Percentiles rank a stretch among this genome's conserved stretches.
phyloP scores from a whole-genome alignment of 2,888 invertebrate genomes.

The Clanis bilineata region DNA sequence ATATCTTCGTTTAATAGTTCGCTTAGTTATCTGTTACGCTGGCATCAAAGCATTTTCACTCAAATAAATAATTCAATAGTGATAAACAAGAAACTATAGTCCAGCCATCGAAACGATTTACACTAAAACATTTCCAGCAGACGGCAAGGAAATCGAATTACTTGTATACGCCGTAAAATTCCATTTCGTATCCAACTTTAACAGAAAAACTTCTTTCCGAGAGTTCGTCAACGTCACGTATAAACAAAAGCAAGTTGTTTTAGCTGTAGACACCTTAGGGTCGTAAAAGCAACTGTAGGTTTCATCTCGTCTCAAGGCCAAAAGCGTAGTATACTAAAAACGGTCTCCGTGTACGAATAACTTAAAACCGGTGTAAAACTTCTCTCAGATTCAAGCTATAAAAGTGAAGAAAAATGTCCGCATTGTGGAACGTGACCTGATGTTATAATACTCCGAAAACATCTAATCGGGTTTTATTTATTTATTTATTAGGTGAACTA shows the following conservation, averaged over 20 bases:
- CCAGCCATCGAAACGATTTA: neutral
- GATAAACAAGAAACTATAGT: neutral
- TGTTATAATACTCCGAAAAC: too few species aligned
- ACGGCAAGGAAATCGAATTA: constrained; percentile 13
- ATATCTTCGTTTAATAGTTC: too few species aligned
- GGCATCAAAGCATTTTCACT: too few species aligned
- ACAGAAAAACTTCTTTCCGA: neutral
- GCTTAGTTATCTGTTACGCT: too few species aligned
- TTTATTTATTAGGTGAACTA: too few species aligned
- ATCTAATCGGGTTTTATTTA: too few species aligned
- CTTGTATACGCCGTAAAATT: constrained; percentile 15
- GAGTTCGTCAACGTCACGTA: neutral
- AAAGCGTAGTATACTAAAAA: constrained; percentile 16
- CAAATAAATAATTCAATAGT: neutral
- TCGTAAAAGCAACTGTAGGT: neutral
- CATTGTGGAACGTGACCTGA: neutral
- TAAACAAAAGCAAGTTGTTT: neutral
- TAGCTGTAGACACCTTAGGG: neutral
- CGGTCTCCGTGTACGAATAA: neutral
- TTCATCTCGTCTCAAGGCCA: constrained; percentile 13
- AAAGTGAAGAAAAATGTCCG: neutral
- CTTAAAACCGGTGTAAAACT: constrained; percentile 4
- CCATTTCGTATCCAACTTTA: neutral
- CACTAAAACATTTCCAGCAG: neutral
- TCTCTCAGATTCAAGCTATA: neutral